Evolutionary conservation across 2,797 vertebrate genomes (phyloP).

Genomic region (Anableps anableps): DNA sequence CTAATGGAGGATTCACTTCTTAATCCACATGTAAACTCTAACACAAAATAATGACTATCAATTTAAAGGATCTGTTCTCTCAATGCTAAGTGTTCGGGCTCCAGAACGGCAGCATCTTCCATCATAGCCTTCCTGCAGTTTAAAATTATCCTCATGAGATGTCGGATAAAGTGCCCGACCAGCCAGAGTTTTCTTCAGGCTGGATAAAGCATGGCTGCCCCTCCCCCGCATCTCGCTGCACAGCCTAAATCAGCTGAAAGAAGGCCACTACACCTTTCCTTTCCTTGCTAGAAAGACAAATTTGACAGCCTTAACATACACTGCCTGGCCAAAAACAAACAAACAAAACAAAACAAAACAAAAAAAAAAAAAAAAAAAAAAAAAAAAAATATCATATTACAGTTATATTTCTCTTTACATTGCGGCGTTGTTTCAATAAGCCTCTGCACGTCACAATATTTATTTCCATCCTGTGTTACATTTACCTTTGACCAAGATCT

Average conservation of each 20-base stretch:
- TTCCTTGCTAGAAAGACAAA: neutral
- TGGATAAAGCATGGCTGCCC: neutral
- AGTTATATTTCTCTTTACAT: no score
- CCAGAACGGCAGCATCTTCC: neutral
- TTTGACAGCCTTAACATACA: neutral
- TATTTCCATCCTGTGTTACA: neutral
- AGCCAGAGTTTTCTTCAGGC: neutral
- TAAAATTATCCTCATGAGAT: neutral
- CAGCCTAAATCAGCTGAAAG: neutral
- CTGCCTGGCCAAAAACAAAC: neutral
- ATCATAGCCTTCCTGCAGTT: neutral
- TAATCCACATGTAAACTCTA: conserved; percentile 32
- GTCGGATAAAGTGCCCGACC: neutral
- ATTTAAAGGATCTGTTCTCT: conserved; percentile 29
- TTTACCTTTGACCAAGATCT: neutral
- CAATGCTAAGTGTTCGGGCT: neutral
- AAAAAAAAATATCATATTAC: no score
- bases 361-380: no score
- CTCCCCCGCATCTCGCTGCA: neutral
- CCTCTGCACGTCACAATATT: neutral
- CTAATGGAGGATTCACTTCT: conserved; percentile 46
- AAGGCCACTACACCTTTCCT: neutral
- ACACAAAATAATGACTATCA: conserved; percentile 33
- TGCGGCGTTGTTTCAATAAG: neutral
- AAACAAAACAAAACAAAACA: no score